Conservation (phyloP, 2,797 vertebrate species). For the Gallinago nigripennis region DNA sequence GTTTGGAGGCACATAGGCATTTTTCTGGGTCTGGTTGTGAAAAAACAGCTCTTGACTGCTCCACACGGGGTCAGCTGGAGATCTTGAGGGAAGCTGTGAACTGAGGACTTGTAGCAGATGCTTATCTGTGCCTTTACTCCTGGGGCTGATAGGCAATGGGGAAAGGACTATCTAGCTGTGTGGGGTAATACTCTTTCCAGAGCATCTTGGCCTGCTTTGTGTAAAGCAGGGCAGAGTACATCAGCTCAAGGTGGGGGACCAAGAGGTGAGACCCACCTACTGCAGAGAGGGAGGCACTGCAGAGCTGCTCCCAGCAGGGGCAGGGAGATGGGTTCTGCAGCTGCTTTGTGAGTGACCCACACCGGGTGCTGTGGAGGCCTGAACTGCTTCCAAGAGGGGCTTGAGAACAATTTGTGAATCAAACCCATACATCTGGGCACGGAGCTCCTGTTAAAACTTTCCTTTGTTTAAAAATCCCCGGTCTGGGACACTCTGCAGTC, state of each 20-base stretch:
- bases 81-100: not conserved
- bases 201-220: not conserved
- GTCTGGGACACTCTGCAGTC: not conserved
- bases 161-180: not conserved
- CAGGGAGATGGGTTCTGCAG: accelerated
- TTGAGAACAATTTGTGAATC: not conserved
- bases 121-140: not conserved
- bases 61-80: not conserved
- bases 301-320: not conserved
- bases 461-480: not conserved
- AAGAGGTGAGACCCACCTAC: not conserved
- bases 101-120: not conserved
- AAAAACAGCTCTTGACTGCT: not conserved
- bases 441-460: not conserved
- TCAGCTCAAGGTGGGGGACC: accelerated
- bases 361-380: not conserved
- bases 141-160: not conserved
- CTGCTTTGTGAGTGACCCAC: not conserved
- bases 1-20: not conserved
- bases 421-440: not conserved
- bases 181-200: not conserved
- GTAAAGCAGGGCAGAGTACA: not conserved
- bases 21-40: not conserved
- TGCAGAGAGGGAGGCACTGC: not conserved
- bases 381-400: not conserved